Evolutionary conservation across 2,888 invertebrate species (phyloP).

Genomic region (Scaptomyza cyrtandrae): DNA sequence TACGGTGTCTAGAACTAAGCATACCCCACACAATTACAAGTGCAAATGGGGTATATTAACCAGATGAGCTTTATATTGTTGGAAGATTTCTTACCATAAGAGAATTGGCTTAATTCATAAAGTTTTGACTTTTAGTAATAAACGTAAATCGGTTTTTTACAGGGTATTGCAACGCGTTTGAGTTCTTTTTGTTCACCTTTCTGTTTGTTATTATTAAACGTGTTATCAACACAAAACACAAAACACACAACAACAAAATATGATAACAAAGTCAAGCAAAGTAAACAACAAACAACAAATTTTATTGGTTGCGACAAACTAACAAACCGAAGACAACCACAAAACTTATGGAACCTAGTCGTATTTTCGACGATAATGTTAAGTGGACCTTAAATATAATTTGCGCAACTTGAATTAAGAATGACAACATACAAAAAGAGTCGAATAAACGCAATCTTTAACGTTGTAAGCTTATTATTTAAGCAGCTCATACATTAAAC

Average conservation of each 20-base stretch:
- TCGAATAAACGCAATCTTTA: slow-evolving; percentile 26
- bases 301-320: slow-evolving; percentile 34
- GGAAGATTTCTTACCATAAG: too few relatives aligned
- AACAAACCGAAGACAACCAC: slow-evolving; percentile 21
- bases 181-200: background rate
- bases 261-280: slow-evolving; percentile 36
- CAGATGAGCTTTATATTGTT: too few relatives aligned
- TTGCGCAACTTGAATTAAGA: slow-evolving; percentile 8
- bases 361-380: slow-evolving; percentile 36
- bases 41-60: background rate
- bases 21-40: slow-evolving; percentile 4
- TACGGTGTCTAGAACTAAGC: slow-evolving; percentile 19
- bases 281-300: slow-evolving; percentile 29
- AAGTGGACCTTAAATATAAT: slow-evolving; percentile 23
- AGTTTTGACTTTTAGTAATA: too few relatives aligned
- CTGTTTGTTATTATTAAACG: slow-evolving; percentile 38
- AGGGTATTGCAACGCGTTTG: slow-evolving; percentile 28
- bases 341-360: slow-evolving; percentile 28
- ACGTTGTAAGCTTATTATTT: slow-evolving; percentile 19
- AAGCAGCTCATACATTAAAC: slow-evolving; percentile 35
- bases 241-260: background rate
- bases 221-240: slow-evolving; percentile 42
- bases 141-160: background rate
- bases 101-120: too few relatives aligned
- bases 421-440: background rate